Base-by-base conservation (phyloP, 2,888 invertebrate species). In the Chironomus riparius region DNA sequence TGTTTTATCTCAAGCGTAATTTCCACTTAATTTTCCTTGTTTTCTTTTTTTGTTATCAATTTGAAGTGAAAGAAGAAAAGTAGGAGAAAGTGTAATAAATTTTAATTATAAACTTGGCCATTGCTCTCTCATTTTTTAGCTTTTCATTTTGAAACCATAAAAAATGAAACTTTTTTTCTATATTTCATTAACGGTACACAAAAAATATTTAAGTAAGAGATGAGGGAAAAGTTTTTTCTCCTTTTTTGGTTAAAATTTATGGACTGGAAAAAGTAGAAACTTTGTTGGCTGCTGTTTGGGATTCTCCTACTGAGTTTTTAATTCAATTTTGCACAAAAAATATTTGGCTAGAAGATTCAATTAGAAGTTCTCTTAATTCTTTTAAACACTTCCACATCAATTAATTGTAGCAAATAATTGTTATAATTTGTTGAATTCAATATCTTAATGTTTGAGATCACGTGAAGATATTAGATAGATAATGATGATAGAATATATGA, bases 61-160 rank as follows among this genome's bases (percentile, higher is more conserved):
- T 56, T 56, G 15, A 56, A 56, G 56, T 56, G n/a, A 56, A 56
- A n/a, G 56, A n/a, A 56, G 18, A 56, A 56, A 38, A 38, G 38
- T 38, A 38, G 38, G 5, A 38, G 38, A 56, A 24, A 65, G 65
- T 24, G 21, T 65, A 65, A 65, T 65, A 65, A 65, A 65, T 65
- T 65, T 65, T 65, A 65, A 65, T 65, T 65, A 65, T 65, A 65
- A 65, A 56, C 65, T 65, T 22, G 22, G 22, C 24, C 65, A 65
- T 65, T 22, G 65, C 22, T 24, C 24, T 65, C 21, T 13, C 21
- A 21, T 62, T 62, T 62, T 62, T 65, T 24, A 7, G 65, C 65
- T 65, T 65, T 65, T 65, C 56, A 56, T 56, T 56, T 56, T 15
- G 15, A 15, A 56, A 15, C 56, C 56, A 56, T 56, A 56, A 56